These are phyloP conservation scores for Lycaena phlaeas DNA, from an alignment of 2,888 invertebrate genomes.

Conservation along the genomic window DNA sequence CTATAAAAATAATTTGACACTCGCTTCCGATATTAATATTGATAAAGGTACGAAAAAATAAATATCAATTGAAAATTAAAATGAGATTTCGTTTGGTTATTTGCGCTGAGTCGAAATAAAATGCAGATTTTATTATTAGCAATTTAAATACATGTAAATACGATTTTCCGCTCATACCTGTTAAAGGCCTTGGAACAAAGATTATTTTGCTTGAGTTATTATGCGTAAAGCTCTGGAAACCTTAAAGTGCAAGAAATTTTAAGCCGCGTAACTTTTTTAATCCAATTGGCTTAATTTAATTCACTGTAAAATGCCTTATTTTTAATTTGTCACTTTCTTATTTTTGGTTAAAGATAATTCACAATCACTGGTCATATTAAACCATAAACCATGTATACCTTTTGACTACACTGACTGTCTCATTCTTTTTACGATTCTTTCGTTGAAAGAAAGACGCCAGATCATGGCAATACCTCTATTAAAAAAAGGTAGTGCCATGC, in stretches of 20 bases:
- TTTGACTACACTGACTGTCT: no score
- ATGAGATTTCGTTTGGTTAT: conserved; percentile 5
- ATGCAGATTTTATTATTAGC: conserved; percentile 24
- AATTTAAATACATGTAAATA: conserved; percentile 31
- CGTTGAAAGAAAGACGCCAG: no score
- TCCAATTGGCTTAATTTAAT: no score
- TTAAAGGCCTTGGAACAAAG: conserved; percentile 26
- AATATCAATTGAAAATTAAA: conserved; percentile 3
- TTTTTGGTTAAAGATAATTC: no score
- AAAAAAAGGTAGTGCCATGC: no score
- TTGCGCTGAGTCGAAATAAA: conserved; percentile 16
- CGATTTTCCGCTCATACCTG: conserved; percentile 30
- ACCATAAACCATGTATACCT: no score
- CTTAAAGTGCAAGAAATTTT: not conserved
- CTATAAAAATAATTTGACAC: no score
- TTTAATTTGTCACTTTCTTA: no score
- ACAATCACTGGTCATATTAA: no score
- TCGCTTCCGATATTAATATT: not conserved
- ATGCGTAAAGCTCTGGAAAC: conserved; percentile 29
- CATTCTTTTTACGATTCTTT: no score
- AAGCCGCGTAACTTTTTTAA: not conserved
- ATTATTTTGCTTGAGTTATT: conserved; percentile 38
- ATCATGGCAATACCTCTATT: no score
- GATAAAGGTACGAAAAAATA: not conserved
- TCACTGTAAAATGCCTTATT: no score